These are phyloP conservation scores for Phylloscopus whistleri DNA, from an alignment of 2,113 vertebrate genomes.

Conservation along the genomic window DNA sequence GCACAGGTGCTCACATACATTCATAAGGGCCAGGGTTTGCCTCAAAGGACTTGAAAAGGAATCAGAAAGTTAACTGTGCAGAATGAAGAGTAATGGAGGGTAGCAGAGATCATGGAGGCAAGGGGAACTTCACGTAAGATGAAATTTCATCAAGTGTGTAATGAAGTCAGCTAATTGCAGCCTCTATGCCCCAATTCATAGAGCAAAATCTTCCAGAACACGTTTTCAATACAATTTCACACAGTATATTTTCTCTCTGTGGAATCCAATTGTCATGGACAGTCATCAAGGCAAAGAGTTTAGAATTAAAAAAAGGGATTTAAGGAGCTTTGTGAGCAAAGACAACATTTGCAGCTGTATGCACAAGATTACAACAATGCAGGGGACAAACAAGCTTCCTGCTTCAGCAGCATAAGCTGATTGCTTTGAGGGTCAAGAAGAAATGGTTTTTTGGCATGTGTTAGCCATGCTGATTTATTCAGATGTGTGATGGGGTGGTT, in stretches of 20 bases:
- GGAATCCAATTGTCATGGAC: conserved; percentile 21
- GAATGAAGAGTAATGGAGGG: conserved; percentile 12
- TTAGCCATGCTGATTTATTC: not conserved
- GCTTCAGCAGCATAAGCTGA: conserved; percentile 26
- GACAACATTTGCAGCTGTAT: conserved; percentile 38
- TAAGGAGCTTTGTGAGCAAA: conserved; percentile 48
- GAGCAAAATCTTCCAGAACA: not conserved
- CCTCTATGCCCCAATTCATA: not conserved
- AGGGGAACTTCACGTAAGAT: not conserved
- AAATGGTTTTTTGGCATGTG: not conserved
- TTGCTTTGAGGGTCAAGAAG: conserved; percentile 7
- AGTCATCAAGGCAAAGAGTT: conserved; percentile 42
- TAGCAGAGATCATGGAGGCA: not conserved
- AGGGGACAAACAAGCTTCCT: conserved; percentile 28
- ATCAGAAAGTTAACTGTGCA: not conserved
- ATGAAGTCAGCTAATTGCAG: not conserved
- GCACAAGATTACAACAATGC: conserved; percentile 28
- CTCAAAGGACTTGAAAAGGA: not conserved
- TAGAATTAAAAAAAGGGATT: conserved; percentile 50
- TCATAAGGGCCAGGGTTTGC: not conserved
- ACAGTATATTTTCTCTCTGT: not conserved
- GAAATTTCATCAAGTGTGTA: not conserved
- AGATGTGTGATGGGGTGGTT: not conserved
- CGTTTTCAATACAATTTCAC: not conserved
- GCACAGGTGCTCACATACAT: not conserved